Evolutionary conservation across 2,797 vertebrate species (phyloP), one percentile per base, ranked within the genome.

Genomic region (Mormyrus hasselquistii): DNA sequence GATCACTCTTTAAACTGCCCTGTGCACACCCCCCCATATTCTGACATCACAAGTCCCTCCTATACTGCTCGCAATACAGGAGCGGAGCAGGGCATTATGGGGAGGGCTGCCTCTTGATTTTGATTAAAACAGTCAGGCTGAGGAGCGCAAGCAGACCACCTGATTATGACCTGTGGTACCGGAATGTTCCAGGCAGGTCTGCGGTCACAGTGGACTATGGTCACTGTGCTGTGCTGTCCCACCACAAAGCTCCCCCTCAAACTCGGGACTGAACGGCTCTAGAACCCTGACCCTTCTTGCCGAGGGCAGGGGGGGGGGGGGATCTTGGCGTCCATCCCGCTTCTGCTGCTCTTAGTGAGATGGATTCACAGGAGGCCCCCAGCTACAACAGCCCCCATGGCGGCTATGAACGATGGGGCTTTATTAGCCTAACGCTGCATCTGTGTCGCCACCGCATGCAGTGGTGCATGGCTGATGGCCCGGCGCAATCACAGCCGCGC

Each of bases 401-500:
- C 89, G 91, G 94, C 91, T 88, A 73, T 92, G 91, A 91, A 44
- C 87, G 59, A 55, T 0, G 76, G 90, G 92, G 91, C 90, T 79
- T 47, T 65, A 88, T 90, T 90, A 90, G 89, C 92, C 91, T 91
- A 93, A 62, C n/a, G 10, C 14, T 14, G 4, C 84, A 86, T 91
- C 92, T 93, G 93, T 92, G 92, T 90, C 87, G 90, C 89, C 92
- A 91, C 89, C 88, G 91, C 89, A 92, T 91, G 90, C 91, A 92
- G 89, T 90, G 89, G 89, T 92, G 92, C 90, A 92, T 90, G 91
- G 92, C 89, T 92, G 92, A 91, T 91, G 93, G 88, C 94, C 94
- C 92, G 92, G 94, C 91, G 25, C 95, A 94, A 94, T 92, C 92
- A 91, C 7, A 88, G 95, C 93, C 92, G 92, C 0, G 73, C 91